Evolutionary conservation across 2,888 invertebrate species (phyloP).

Genomic region (Acanthoscelides obtectus): DNA sequence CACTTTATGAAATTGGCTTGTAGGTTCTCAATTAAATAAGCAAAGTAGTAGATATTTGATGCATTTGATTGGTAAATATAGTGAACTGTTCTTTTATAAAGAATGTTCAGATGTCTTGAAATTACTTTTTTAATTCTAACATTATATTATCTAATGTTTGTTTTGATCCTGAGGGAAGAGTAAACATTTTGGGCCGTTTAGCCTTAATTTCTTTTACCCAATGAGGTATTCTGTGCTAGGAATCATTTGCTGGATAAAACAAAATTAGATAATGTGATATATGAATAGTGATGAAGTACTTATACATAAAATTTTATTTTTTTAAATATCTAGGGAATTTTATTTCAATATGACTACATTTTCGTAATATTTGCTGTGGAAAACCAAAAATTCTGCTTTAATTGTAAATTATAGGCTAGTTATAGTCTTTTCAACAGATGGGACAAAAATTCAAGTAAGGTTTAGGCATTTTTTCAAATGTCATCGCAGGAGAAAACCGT

Average conservation of each 20-base stretch:
- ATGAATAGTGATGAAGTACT: neutral
- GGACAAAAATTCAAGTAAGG: too few relatives aligned
- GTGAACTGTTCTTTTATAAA: neutral
- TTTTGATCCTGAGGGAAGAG: neutral
- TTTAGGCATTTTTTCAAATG: too few relatives aligned
- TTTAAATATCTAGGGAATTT: neutral
- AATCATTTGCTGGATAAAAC: too few relatives aligned
- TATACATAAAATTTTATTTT: neutral
- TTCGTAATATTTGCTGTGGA: neutral
- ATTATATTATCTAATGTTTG: neutral
- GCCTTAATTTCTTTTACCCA: too few relatives aligned
- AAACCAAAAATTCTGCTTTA: neutral
- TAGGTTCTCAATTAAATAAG: neutral
- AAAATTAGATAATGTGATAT: too few relatives aligned
- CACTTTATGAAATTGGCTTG: too few relatives aligned
- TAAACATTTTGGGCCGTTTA: too few relatives aligned
- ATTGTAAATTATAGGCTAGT: neutral
- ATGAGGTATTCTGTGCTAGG: too few relatives aligned
- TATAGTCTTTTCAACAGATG: neutral
- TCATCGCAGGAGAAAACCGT: too few relatives aligned
- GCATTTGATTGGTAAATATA: neutral
- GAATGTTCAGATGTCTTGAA: neutral
- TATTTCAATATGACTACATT: neutral
- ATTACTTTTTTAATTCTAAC: neutral
- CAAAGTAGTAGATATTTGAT: neutral